Evolutionary conservation across 1,140 invertebrate species (phyloP), one percentile per base, ranked within the genome.

Genomic region (Drosophila arawakana): DNA sequence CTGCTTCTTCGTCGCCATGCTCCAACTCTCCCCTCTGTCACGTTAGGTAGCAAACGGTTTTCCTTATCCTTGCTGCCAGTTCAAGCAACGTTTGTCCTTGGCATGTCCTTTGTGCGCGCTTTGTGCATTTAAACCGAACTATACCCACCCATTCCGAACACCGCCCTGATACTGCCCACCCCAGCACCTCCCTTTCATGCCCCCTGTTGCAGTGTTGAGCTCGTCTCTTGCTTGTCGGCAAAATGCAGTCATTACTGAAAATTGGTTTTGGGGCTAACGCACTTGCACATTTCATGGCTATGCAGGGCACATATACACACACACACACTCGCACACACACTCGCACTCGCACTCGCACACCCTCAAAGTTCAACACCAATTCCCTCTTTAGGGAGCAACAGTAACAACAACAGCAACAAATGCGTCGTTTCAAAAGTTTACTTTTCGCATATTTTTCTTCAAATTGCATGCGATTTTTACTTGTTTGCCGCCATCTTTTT

Each of bases 211-310:
- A 35, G 65, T 57, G 44, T 57, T 15, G 35, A 54, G 15, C 35
- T 71, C 52, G 60, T 69, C 57, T 46, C 13, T 30, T 25, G 41
- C 67, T 60, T 49, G 73, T 89, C 84, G 84, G 78, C 84, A 88
- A 86, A 86, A 86, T 86, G 83, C 83, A 89, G 84, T 89, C 84
- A 89, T 89, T 89, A 89, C 84, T 88, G 84, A 89, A 89, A 89
- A 89, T 89, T 89, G 84, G 84, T 89, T 89, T 89, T 89, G 84
- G 84, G 84, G 84, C 84, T 89, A 89, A 89, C 84, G 84, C 84
- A 89, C 84, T 89, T 89, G 83, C 83, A 86, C 82, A 85, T 81
- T 85, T 86, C 82, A 85, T 88, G 84, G 83, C 80, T 89, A 88
- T 85, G 78, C 84, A 73, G 78, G 73, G 70, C 81, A 52, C 30